These are phyloP conservation scores for Choloepus didactylus DNA, from an alignment of 2,797 vertebrate genomes.

Conservation along the genomic window DNA sequence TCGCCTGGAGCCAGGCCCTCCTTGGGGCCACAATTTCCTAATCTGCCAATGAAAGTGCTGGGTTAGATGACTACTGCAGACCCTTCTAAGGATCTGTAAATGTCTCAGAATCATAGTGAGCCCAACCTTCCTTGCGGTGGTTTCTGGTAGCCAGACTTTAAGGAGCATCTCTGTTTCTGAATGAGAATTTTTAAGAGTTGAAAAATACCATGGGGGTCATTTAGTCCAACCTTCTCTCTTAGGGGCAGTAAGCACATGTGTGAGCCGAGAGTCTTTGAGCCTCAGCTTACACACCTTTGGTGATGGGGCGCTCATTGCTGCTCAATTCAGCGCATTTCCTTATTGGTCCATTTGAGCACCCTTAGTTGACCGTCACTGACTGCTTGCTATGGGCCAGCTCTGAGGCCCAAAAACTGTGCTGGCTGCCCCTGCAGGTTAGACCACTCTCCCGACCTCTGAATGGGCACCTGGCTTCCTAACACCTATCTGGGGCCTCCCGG, in stretches of 20 bases:
- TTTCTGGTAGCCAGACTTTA: not conserved
- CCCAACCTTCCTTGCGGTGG: not conserved
- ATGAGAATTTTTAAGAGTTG: not conserved
- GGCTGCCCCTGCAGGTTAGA: fast-evolving
- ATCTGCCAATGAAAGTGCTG: not conserved
- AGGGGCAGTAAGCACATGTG: too few species aligned
- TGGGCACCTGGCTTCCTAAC: not conserved
- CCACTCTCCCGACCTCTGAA: not conserved
- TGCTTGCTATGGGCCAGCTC: not conserved
- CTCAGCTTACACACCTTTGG: not conserved
- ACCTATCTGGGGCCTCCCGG: not conserved
- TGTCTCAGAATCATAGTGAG: not conserved
- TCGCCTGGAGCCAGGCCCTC: not conserved
- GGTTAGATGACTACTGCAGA: not conserved
- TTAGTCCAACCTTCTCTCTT: not conserved
- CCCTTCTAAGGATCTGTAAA: not conserved
- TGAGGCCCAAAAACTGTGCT: not conserved
- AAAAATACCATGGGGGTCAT: fast-evolving
- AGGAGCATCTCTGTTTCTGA: not conserved
- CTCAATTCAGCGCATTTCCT: not conserved
- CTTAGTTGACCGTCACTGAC: not conserved
- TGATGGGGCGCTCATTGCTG: fast-evolving
- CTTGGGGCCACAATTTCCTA: not conserved
- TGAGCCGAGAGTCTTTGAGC: not conserved
- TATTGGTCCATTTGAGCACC: not conserved